Base-by-base conservation (phyloP, 2,888 invertebrate species). In the Drosophila peninsularis region DNA sequence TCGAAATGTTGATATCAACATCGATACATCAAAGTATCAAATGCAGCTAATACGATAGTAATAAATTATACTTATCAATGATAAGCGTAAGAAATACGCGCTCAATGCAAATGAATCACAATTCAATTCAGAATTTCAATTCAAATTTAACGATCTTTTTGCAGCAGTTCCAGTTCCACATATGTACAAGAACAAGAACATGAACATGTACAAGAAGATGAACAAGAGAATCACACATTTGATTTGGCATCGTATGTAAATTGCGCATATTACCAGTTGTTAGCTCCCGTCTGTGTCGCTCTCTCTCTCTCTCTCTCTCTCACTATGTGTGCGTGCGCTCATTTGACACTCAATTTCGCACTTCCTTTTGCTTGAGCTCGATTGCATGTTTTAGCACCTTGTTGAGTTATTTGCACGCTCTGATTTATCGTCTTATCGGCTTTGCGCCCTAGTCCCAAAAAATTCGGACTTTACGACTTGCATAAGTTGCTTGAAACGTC, bases 11-110 rank as follows among this genome's bases (percentile, higher is more conserved):
- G 76, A 71, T 82, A 75, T 72, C 77, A 72, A 57, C 53, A 60
- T 57, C 81, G 71, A 80, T 75, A 64, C 68, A 78, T 80, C 80
- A 80, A 77, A 75, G 77, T 80, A 75, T 71, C 69, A 77, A 73
- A 76, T 66, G 77, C 73, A 66, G 47, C 66, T 62, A 70, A 76
- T 71, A 73, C 77, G 67, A 69, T 67, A 55, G 70, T 86, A 83
- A 83, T 86, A 83, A 80, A 83, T 83, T 83, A 86, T 75, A 67
- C 71, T 86, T 83, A 86, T 83, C 86, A 71, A 66, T 70, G 72
- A 71, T 66, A 69, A 69, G 57, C 37, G 19, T 13, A 53, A 50
- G 62, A 70, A 63, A 72, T 69, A 61, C 70, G 49, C 67, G 61
- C 61, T 62, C 73, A 80, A 83, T 66, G 69, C 83, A 74, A 44